Conservation (phyloP, 2,113 vertebrate species). For the Hemibagrus wyckioides region DNA sequence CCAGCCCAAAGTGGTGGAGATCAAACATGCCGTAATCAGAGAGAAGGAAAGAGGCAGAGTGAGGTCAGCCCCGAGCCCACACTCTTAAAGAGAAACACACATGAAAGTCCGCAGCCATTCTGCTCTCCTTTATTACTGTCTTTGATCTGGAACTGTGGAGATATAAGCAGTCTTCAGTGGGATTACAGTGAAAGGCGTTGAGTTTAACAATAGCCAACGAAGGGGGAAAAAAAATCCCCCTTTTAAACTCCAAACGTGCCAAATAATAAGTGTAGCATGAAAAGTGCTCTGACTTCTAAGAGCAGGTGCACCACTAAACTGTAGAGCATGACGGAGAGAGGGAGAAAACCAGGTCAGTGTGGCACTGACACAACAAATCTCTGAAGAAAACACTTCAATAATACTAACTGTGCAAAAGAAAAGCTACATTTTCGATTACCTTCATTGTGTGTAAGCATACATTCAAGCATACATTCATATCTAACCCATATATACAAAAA, state of each 20-base stretch:
- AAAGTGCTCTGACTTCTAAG: background rate
- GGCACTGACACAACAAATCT: background rate
- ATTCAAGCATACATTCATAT: background rate
- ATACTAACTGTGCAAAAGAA: background rate
- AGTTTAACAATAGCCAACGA: conserved; percentile 22
- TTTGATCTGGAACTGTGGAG: conserved; percentile 39
- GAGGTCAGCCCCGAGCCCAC: conserved; percentile 20
- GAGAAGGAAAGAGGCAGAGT: conserved; percentile 39
- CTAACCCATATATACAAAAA: background rate
- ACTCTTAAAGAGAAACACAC: conserved; percentile 42
- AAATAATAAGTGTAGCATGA: conserved; percentile 24
- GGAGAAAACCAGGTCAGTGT: too few species aligned
- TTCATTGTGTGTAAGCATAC: background rate
- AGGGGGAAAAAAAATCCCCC: conserved; percentile 7
- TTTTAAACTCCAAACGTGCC: conserved; percentile 22
- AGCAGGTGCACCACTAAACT: conserved; percentile 33
- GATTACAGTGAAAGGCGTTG: conserved; percentile 26
- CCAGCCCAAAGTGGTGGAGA: conserved; percentile 29
- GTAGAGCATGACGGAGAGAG: background rate
- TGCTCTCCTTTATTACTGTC: conserved; percentile 36
- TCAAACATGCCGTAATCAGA: conserved; percentile 39
- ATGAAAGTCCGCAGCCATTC: conserved; percentile 20
- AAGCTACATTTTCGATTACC: background rate
- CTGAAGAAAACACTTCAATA: too few species aligned
- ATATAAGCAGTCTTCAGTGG: conserved; percentile 38